Evolutionary conservation across 2,113 vertebrate genomes (phyloP).

Genomic region (Grus americana): DNA sequence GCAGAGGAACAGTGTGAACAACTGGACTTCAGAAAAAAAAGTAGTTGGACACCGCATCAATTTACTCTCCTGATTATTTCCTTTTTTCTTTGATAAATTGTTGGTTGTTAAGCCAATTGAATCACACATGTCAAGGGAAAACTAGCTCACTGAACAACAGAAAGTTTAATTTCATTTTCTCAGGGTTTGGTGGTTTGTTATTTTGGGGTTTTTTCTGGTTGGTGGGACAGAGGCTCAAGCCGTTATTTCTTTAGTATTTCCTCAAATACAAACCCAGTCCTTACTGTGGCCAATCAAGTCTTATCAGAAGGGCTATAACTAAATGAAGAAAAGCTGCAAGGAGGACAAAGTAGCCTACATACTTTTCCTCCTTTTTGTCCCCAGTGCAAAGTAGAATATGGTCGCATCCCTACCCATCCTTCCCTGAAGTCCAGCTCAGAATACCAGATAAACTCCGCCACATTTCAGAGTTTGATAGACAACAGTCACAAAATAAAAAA

Average conservation of each 20-base stretch:
- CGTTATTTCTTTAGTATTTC: background rate
- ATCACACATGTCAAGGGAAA: background rate
- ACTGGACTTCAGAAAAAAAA: background rate
- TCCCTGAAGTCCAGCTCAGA: background rate
- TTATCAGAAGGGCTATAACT: background rate
- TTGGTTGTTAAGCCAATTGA: background rate
- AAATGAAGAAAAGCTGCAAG: background rate
- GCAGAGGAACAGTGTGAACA: background rate
- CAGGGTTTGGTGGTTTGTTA: background rate
- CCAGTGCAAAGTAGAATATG: background rate
- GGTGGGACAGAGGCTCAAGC: background rate
- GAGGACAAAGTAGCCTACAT: background rate
- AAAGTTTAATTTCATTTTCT: background rate
- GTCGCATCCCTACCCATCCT: background rate
- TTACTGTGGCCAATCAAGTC: background rate
- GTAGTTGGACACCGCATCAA: background rate
- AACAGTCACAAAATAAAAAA: background rate
- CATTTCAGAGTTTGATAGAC: background rate
- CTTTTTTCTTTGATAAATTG: background rate
- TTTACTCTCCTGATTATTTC: background rate
- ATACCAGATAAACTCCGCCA: background rate
- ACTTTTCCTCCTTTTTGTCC: background rate
- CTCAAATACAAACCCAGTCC: background rate
- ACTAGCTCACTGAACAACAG: background rate
- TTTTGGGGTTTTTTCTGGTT: background rate